Base-by-base conservation (phyloP, 2,113 vertebrate species). In the Amblyornis subalaris region DNA sequence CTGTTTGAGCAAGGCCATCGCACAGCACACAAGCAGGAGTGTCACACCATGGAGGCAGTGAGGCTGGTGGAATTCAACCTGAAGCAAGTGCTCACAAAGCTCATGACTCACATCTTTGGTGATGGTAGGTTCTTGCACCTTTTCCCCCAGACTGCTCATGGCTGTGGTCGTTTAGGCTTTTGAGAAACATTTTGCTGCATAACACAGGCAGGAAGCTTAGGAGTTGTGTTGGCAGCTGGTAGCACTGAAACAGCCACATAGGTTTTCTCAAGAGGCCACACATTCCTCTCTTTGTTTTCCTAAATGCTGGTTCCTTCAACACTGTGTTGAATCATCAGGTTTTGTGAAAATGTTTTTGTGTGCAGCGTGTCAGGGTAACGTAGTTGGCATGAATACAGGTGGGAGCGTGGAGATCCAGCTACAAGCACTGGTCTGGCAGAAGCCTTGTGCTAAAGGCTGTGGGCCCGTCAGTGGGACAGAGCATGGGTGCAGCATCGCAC, bases 61-160 rank as follows among this genome's bases (percentile, higher is more conserved):
- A 99, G 98, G 94, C 98, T 99, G 36, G 65, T 99, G 80, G 99
- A 99, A 94, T 98, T 99, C 70, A 96, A 98, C 95, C 98, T 99
- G 73, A 99, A 99, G 75, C 97, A 95, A 48, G 98, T 98, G 5
- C 98, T 99, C 47, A 98, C 97, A 0, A 95, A 95, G 48, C 98
- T 99, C 33, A 60, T 99, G 95, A 89, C 89, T 23, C 97, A 98
- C 90, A 98, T 99, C 86, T 99, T 99, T 55, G 99, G 99, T 80
- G 97, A 97, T 25, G 99, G 99, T 99, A 97, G 50, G 97, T 96
- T 69, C 48, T 48, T 72, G 31, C 23, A 29, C 12, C 26, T 65
- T 60, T 83, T 42, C 53, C 25, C 57, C 42, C 55, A 33, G 28
- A 4, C 33, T 36, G 12, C 19, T 61, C 14, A 3, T 69, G 16